Evolutionary conservation across 2,888 invertebrate genomes (phyloP).

Genomic region (Dione vanillae): DNA sequence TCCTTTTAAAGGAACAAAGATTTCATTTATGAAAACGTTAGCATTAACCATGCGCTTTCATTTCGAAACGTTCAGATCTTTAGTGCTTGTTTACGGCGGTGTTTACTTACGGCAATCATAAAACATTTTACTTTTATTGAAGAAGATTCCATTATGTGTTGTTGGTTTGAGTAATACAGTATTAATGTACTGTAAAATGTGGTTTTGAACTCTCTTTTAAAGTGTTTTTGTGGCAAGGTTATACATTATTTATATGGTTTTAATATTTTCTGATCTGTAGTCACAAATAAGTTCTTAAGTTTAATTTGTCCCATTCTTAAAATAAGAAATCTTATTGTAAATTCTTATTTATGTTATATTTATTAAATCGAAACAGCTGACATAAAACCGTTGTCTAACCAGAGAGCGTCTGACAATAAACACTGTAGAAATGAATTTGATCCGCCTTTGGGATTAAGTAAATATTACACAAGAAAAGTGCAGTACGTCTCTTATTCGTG

Average conservation of each 20-base stretch:
- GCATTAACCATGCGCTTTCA: slow-evolving; percentile 16
- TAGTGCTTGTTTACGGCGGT: slow-evolving; percentile 27
- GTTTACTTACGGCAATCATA: slow-evolving; percentile 32
- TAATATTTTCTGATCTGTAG: not conserved
- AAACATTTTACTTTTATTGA: slow-evolving; percentile 24
- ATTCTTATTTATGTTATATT: too few species aligned
- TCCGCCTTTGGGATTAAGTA: too few species aligned
- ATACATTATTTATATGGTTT: not conserved
- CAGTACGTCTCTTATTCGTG: too few species aligned
- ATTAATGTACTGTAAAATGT: slow-evolving; percentile 9
- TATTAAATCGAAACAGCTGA: too few species aligned
- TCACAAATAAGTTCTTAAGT: not conserved
- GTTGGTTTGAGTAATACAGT: not conserved
- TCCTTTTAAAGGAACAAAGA: not conserved
- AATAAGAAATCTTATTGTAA: too few species aligned
- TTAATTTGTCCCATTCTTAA: not conserved
- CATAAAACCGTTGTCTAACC: too few species aligned
- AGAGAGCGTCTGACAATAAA: not conserved
- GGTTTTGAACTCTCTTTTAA: slow-evolving; percentile 14
- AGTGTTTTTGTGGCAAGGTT: not conserved
- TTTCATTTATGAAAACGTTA: not conserved
- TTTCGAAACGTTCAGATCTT: slow-evolving; percentile 10
- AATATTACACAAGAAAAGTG: too few species aligned
- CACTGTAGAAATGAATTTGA: not conserved
- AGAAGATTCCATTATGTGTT: slow-evolving; percentile 13